Evolutionary conservation across 2,888 invertebrate genomes (phyloP).

Genomic region (Buathra laborator): DNA sequence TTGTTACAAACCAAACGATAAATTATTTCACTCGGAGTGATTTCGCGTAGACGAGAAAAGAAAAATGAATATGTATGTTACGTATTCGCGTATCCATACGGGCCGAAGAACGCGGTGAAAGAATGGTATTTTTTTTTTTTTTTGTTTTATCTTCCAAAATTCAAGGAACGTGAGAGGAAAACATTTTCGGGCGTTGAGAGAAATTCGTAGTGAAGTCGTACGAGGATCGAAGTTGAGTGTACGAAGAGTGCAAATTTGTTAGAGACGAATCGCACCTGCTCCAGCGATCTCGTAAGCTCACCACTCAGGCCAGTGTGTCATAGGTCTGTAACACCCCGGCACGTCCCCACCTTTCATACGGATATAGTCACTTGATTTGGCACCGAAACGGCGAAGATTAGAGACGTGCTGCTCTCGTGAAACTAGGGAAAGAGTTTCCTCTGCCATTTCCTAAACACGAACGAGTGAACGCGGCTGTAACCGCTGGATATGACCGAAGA

Average conservation of each 20-base stretch:
- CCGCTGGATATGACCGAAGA: conserved; percentile 26
- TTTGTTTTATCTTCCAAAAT: too few species aligned
- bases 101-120: too few species aligned
- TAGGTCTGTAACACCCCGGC: conserved; percentile 6
- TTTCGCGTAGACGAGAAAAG: background rate
- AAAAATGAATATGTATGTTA: background rate
- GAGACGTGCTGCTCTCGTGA: conserved; percentile 11
- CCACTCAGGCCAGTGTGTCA: conserved; percentile 47
- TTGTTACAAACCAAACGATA: background rate
- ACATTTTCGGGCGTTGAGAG: background rate
- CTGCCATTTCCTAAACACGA: conserved; percentile 55
- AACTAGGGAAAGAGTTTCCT: conserved; percentile 33
- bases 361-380: conserved; percentile 64
- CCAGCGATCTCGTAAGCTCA: conserved; percentile 43
- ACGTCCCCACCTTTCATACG: conserved; percentile 21
- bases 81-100: too few species aligned
- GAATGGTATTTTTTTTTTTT: too few species aligned
- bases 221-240: conserved; percentile 7
- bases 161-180: too few species aligned
- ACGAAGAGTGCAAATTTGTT: conserved; percentile 43
- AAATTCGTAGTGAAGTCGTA: background rate
- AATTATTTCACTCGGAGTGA: background rate
- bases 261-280: conserved; percentile 52
- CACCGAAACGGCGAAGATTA: conserved; percentile 56
- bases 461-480: conserved; percentile 15